A percentile compares a stretch with the other conserved stretches of the same genome.
Conservation (phyloP, 2,113 vertebrate species). For the Arvicanthis niloticus region DNA sequence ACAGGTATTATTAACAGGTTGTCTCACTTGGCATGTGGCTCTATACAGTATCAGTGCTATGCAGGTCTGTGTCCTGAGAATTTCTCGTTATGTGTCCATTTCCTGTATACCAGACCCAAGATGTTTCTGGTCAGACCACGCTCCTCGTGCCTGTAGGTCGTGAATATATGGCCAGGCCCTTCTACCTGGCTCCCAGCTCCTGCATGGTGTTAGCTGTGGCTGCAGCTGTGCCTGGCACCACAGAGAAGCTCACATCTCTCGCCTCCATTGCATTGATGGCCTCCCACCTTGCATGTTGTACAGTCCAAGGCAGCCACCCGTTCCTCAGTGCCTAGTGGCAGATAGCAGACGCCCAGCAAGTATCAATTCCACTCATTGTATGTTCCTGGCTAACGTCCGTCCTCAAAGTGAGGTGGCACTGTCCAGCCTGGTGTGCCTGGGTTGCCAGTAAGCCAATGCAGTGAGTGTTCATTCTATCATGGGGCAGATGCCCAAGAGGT, state of each 20-base stretch:
- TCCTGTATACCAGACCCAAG: not conserved
- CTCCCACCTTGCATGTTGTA: not conserved
- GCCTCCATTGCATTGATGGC: not conserved
- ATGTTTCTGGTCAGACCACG: not conserved
- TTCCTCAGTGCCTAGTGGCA: not conserved
- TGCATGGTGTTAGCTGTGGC: not conserved
- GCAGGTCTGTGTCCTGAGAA: not conserved
- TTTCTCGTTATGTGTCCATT: not conserved
- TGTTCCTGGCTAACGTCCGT: not conserved
- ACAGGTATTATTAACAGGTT: not conserved
- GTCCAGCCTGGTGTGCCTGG: not conserved
- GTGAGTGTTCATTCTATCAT: not conserved
- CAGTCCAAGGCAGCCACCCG: not conserved
- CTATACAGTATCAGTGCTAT: not conserved
- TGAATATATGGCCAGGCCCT: not conserved
- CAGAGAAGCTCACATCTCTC: too few relatives aligned
- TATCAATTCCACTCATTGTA: not conserved
- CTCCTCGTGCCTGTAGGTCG: not conserved
- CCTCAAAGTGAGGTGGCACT: not conserved
- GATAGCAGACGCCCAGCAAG: not conserved
- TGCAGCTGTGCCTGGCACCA: accelerated
- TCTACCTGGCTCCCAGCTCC: not conserved
- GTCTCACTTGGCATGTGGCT: not conserved
- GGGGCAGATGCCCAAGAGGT: not conserved
- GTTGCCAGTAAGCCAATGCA: not conserved